phyloP scores from a whole-genome alignment of 2,113 vertebrate species.

The Zosterops pallidus region DNA sequence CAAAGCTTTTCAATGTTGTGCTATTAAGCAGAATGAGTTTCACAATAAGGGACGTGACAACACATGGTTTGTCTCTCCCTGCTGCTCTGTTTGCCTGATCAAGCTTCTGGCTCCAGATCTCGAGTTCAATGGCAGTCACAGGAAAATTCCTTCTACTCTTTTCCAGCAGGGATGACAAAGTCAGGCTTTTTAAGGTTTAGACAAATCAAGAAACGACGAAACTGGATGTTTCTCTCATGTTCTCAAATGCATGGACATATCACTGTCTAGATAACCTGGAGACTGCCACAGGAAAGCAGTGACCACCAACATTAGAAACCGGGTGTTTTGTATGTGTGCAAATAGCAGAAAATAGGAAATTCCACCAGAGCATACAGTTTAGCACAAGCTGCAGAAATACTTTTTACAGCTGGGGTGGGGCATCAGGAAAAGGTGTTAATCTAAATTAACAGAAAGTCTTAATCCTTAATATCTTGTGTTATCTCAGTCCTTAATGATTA shows the following conservation, averaged over 20 bases:
- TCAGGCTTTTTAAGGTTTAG: neutral
- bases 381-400: neutral
- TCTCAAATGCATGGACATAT: neutral
- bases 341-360: neutral
- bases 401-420: neutral
- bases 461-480: neutral
- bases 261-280: neutral
- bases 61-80: neutral
- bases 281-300: neutral
- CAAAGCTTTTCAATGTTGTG: neutral
- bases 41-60: accelerated
- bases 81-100: neutral
- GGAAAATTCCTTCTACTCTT: neutral
- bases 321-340: neutral
- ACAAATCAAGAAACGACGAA: neutral
- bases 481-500: neutral
- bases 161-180: neutral
- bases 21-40: neutral
- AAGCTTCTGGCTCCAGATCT: neutral
- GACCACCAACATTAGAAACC: neutral
- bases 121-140: accelerated
- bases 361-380: neutral
- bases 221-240: neutral
- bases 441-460: neutral
- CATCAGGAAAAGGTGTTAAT: neutral